A percentile compares a stretch with the other conserved stretches of the same genome.
Evolutionary conservation across 2,113 vertebrate species (phyloP).

Genomic region (Tringa solitaria): DNA sequence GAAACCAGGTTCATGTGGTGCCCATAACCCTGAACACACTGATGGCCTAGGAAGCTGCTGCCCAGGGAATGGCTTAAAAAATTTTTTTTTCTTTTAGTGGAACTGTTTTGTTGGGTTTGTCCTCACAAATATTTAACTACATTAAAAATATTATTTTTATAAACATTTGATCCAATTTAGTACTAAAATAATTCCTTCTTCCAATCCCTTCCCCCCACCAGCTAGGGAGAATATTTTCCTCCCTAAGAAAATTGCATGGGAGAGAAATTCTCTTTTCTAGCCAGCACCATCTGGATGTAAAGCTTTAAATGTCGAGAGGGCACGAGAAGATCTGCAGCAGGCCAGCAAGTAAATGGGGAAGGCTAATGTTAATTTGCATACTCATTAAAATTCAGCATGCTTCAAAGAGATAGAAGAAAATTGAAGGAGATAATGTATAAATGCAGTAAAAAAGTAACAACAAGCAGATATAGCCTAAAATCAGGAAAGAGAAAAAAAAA

Average conservation of each 20-base stretch:
- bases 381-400: constrained; percentile 39
- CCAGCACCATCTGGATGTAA: constrained; percentile 26
- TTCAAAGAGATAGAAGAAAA: constrained; percentile 44
- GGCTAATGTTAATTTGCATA: constrained; percentile 30
- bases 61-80: neutral
- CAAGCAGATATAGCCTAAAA: neutral
- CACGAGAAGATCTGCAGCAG: neutral
- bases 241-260: neutral
- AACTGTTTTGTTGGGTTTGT: neutral
- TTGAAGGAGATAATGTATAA: neutral
- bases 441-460: constrained; percentile 9
- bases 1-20: neutral
- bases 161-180: neutral
- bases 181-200: neutral
- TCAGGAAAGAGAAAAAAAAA: neutral
- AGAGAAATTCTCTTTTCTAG: constrained; percentile 10
- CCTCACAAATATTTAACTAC: neutral
- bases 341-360: constrained; percentile 1
- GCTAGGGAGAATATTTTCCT: neutral
- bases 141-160: neutral
- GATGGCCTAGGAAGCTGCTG: neutral
- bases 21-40: neutral
- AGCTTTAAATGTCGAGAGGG: constrained; percentile 32
- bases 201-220: neutral
- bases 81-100: neutral